Percentiles rank a stretch among this genome's conserved stretches.
These are phyloP conservation scores for Nylanderia fulva DNA, from an alignment of 1,140 invertebrate genomes.

Conservation along the genomic window DNA sequence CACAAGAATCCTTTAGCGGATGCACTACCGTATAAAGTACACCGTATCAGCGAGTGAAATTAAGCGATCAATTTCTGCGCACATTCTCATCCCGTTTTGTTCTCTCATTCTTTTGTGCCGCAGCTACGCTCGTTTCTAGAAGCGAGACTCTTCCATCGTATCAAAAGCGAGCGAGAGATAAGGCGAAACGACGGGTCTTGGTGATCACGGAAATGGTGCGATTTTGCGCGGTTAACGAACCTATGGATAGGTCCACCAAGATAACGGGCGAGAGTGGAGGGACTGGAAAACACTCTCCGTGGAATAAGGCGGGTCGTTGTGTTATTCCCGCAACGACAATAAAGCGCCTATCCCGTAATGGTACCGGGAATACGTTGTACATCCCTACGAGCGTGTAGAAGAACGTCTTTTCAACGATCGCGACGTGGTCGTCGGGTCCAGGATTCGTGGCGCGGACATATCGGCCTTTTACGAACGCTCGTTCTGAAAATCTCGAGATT, in stretches of 20 bases:
- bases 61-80: slow-evolving; percentile 36
- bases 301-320: slow-evolving; percentile 67
- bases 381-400: not conserved
- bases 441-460: slow-evolving; percentile 37
- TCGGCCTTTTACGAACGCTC: slow-evolving; percentile 13
- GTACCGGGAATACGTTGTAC: slow-evolving; percentile 11
- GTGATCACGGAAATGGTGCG: slow-evolving; percentile 67
- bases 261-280: slow-evolving; percentile 73
- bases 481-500: slow-evolving; percentile 41
- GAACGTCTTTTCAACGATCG: slow-evolving; percentile 43
- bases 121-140: not conserved
- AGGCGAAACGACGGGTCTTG: slow-evolving; percentile 60
- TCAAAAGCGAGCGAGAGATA: slow-evolving; percentile 59
- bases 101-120: not conserved
- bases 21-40: not conserved
- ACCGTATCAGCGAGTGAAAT: not conserved
- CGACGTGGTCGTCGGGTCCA: slow-evolving; percentile 3
- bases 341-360: slow-evolving; percentile 59
- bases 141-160: slow-evolving; percentile 27
- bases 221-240: slow-evolving; percentile 75
- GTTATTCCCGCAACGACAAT: slow-evolving; percentile 58
- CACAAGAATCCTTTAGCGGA: not conserved
- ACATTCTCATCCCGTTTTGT: not conserved
- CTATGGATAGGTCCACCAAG: slow-evolving; percentile 72
- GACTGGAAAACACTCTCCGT: slow-evolving; percentile 71